These are phyloP conservation scores for Noctilio leporinus DNA, from an alignment of 2,113 vertebrate genomes.

Conservation along the genomic window DNA sequence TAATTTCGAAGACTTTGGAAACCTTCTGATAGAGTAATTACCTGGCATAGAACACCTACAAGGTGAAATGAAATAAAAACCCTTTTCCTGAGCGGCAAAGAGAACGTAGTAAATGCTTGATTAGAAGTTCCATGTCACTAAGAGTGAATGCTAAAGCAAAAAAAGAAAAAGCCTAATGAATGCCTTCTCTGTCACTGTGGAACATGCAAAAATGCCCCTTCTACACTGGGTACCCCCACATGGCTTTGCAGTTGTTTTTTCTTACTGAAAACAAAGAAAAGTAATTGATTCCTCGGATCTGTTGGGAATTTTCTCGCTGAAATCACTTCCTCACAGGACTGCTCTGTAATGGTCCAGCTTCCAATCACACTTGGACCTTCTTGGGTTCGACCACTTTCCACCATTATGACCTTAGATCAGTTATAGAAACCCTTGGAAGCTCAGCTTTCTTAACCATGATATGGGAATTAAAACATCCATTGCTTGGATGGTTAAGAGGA, in stretches of 20 bases:
- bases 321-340: background rate
- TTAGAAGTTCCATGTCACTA: slow-evolving; percentile 46
- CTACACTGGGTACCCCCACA: background rate
- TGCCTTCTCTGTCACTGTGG: background rate
- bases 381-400: background rate
- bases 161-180: background rate
- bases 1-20: slow-evolving; percentile 66
- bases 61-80: slow-evolving; percentile 63
- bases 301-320: slow-evolving; percentile 26
- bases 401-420: background rate
- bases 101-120: slow-evolving; percentile 60
- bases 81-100: slow-evolving; percentile 45
- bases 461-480: background rate
- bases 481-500: background rate
- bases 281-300: background rate
- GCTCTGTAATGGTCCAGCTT: background rate
- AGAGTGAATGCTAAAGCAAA: background rate
- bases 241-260: background rate
- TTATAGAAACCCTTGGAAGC: background rate
- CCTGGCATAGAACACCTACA: slow-evolving; percentile 59
- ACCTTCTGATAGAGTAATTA: slow-evolving; percentile 62
- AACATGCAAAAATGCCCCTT: background rate
- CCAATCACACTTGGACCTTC: background rate
- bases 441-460: background rate
- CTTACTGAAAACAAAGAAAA: slow-evolving; percentile 27